Evolutionary conservation across 1,140 invertebrate species (phyloP), one percentile per base, ranked within the genome.

Genomic region (Bombyx mandarina): DNA sequence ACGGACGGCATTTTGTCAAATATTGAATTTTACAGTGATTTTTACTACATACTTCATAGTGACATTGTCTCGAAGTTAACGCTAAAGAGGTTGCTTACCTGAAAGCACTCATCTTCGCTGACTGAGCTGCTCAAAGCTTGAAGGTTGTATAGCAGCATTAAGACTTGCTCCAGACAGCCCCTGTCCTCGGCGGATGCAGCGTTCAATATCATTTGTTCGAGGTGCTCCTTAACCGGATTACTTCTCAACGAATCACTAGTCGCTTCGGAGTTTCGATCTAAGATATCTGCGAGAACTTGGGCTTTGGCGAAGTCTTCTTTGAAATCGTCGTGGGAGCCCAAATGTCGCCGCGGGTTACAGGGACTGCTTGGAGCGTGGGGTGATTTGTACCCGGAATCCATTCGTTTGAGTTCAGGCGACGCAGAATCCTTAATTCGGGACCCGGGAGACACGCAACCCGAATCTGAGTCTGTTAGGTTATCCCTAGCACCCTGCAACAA

Each of bases 61-160:
- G 54, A 44, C 53, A 56, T 22, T 35, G 26, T 35, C 4, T 35
- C 26, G 26, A 35, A 35, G 2, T 35, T 35, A 35, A 35, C 4
- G 26, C 26, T 6, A 51, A 22, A 54, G 26, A 6, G 50, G 43
- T 56, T 61, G 58, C 57, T 60, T 63, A 88, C 87, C 79, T 80
- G 79, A 76, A 77, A 86, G 64, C 75, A 86, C 71, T 88, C 83
- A 65, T 88, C 86, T 76, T 88, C 85, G 63, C 82, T 83, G 62
- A 88, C 79, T 52, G 79, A 86, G 67, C 81, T 88, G 71, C 83
- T 88, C 58, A 90, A 71, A 57, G 90, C 73, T 77, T 91, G 89
- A 10, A 89, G 76, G 66, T 89, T 90, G 61, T 90, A 89, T 53
- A 91, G 75, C 66, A 90, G 77, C 77, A 88, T 87, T 45, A 90